A percentile compares a stretch with the other conserved stretches of the same genome.
Evolutionary conservation across 2,888 invertebrate species (phyloP).

Genomic region (Trachelus tabidus): DNA sequence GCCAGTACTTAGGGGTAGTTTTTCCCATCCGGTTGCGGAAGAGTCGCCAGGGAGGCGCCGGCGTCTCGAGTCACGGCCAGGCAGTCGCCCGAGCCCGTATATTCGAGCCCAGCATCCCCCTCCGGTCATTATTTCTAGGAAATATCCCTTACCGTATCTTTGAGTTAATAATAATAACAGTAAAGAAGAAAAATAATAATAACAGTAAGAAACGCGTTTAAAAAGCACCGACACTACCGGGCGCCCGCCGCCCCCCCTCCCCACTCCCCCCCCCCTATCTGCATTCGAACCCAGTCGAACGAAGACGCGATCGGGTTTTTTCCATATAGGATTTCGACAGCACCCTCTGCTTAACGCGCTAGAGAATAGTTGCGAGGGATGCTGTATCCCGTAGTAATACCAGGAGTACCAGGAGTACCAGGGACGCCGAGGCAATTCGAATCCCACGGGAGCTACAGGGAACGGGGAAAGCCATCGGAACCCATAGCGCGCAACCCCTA

Average conservation of each 20-base stretch:
- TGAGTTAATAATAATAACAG: neutral
- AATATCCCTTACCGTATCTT: neutral
- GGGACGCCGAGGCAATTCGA: neutral
- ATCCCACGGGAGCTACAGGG: neutral
- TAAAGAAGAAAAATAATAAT: neutral
- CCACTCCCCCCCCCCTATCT: neutral
- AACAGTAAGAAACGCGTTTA: neutral
- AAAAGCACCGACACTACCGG: neutral
- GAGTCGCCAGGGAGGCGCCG: constrained; percentile 6
- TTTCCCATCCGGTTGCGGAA: constrained; percentile 23
- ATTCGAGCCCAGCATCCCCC: neutral
- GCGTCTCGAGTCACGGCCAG: neutral
- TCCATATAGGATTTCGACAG: constrained; percentile 31
- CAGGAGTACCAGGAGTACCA: neutral
- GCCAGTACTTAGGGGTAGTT: constrained; percentile 48
- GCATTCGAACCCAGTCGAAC: constrained; percentile 17
- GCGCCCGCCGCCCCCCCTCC: neutral
- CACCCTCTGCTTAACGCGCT: constrained; percentile 26
- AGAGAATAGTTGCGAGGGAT: neutral
- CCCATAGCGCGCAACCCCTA: constrained; percentile 4
- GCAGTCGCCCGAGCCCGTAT: neutral
- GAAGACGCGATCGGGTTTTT: constrained; percentile 37
- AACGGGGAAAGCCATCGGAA: constrained; percentile 4
- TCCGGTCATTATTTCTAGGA: neutral
- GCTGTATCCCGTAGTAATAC: constrained; percentile 2